phyloP scores from a whole-genome alignment of 2,888 invertebrate genomes.

The Diplazon laetatorius region DNA sequence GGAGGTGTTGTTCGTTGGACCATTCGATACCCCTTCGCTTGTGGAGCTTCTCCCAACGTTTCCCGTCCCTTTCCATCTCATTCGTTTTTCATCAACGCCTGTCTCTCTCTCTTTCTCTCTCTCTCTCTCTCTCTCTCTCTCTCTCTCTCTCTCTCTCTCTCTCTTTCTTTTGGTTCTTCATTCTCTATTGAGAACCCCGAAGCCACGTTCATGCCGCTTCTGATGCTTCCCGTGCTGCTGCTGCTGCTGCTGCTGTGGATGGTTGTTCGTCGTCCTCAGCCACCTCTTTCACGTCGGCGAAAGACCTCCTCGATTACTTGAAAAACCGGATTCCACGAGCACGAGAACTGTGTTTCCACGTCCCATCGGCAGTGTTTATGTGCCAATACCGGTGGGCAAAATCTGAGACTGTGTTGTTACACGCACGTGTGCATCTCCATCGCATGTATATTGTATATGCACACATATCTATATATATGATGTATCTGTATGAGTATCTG shows the following conservation, averaged over 20 bases:
- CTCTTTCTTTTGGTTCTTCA: constrained; percentile 36
- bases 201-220: constrained; percentile 68
- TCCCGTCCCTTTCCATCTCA: constrained; percentile 14
- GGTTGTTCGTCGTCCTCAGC: constrained; percentile 43
- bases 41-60: constrained; percentile 33
- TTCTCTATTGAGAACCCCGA: constrained; percentile 51
- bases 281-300: constrained; percentile 58
- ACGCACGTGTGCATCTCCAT: constrained; percentile 10
- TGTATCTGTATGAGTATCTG: neutral
- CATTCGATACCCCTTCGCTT: constrained; percentile 63
- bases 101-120: too few relatives aligned
- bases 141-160: constrained; percentile 23
- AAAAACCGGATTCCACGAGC: constrained; percentile 81
- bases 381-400: constrained; percentile 52
- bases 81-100: too few relatives aligned
- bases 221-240: constrained; percentile 39
- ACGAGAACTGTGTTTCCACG: constrained; percentile 80
- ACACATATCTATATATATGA: too few relatives aligned
- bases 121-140: constrained; percentile 5
- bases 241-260: constrained; percentile 46
- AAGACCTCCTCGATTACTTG: constrained; percentile 79
- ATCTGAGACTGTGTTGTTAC: constrained; percentile 49
- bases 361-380: constrained; percentile 61
- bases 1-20: constrained; percentile 64
- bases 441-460: neutral